Evolutionary conservation across 2,797 vertebrate species (phyloP).

Genomic region (Chrysocyon brachyurus): DNA sequence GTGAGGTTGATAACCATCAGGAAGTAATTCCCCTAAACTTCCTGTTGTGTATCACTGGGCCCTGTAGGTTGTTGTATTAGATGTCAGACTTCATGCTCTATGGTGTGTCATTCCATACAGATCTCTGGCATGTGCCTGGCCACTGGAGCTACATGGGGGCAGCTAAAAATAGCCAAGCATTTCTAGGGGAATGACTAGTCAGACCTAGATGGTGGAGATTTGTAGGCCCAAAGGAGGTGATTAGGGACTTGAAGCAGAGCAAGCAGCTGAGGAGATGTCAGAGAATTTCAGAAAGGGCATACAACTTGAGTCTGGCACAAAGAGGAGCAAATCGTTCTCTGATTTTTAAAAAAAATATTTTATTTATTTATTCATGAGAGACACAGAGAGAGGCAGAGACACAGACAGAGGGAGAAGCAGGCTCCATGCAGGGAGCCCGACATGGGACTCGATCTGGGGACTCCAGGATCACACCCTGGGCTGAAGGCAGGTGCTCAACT

Average conservation of each 20-base stretch:
- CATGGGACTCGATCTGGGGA: too few species aligned
- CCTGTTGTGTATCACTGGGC: too few species aligned
- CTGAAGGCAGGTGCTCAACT: too few species aligned
- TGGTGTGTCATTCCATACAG: neutral
- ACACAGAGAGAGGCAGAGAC: too few species aligned
- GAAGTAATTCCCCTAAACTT: neutral
- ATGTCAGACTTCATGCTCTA: neutral
- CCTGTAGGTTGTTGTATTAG: neutral
- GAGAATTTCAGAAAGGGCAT: neutral
- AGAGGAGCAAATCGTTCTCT: neutral
- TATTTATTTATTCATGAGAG: too few species aligned
- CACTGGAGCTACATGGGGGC: rapidly evolving
- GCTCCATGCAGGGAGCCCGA: too few species aligned
- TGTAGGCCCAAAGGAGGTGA: neutral
- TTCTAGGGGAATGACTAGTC: neutral
- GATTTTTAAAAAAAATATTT: too few species aligned
- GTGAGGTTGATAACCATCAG: neutral
- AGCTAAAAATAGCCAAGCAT: too few species aligned
- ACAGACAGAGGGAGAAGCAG: too few species aligned
- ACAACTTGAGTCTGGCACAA: neutral
- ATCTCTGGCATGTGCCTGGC: neutral
- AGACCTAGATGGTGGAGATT: neutral
- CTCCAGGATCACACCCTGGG: too few species aligned
- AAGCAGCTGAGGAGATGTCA: neutral
- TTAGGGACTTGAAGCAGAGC: neutral